Base-by-base conservation (phyloP, 2,888 invertebrate species). In the Polymixis lichenea region DNA sequence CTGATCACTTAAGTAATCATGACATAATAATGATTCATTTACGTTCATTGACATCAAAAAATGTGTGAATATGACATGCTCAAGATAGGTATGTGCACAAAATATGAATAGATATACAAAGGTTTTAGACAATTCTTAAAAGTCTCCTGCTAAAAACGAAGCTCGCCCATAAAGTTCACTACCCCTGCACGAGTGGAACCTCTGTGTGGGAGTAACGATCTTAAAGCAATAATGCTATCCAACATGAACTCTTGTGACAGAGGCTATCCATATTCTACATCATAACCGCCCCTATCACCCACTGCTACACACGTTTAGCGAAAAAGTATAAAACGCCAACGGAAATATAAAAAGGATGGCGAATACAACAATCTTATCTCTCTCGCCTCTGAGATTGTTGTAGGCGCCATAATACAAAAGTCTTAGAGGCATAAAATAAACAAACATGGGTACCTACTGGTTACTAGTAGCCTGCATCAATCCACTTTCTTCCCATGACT, bases 1-100 rank as follows among this genome's bases (percentile, higher is more conserved):
- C 2, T 19, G 15, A 19, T 38, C 25, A 13, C 7, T 38, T 15
- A 56, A 49, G 17, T 51, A 25, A 68, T 38, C 8, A 8, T 69
- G 32, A 77, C 9, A 43, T 51, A 51, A 67, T 9, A 60, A 51
- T 22, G 17, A 28, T 55, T 62, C 22, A n/a, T 22, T 28, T 15
- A 56, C 17, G 56, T 25, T 58, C 56, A 51, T 28, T 76, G 28
- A 58, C 66, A 51, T 66, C 11, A 0, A 55, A 49, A 38, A 75
- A 9, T 28, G 1, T 32, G 22, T 53, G 11, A 2, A 0, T 17
- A 25, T 53, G 32, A 9, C 53, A 9, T 1, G 61, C 32, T 46
- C 0, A 56, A 43, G 11, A 19, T 5, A 55, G 22, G n/a, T 5
- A 58, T 70, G 25, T 62, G 8, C 15, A 58, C 32, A 64, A 72